Percentiles rank a stretch among this genome's conserved stretches.
Evolutionary conservation across 1,140 invertebrate species (phyloP).

Genomic region (Formica selysi): DNA sequence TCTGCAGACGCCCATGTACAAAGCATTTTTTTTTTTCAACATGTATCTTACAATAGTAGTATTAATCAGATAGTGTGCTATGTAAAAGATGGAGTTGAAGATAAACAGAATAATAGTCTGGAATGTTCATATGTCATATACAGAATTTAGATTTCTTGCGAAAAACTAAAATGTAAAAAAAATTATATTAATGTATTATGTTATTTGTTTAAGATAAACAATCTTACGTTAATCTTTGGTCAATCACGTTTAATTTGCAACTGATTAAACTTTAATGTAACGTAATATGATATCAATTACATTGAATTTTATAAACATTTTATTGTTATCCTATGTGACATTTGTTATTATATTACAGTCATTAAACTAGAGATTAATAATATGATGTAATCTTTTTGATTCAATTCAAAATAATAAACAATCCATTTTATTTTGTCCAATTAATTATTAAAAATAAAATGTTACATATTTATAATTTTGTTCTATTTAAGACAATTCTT

Average conservation of each 20-base stretch:
- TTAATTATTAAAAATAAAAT: too few species aligned
- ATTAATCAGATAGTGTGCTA: neutral
- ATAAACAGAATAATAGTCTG: neutral
- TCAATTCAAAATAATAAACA: too few species aligned
- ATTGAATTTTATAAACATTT: too few species aligned
- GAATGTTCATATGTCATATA: neutral
- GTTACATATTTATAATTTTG: too few species aligned
- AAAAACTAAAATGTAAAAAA: neutral
- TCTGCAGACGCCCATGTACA: too few species aligned
- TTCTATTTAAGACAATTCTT: neutral
- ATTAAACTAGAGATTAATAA: too few species aligned
- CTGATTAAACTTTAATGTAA: neutral
- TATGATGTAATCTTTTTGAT: too few species aligned
- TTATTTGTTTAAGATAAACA: conserved; percentile 4
- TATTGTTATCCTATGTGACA: too few species aligned
- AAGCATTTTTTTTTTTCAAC: neutral
- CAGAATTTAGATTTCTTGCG: neutral
- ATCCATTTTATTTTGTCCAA: too few species aligned
- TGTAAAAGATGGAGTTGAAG: neutral
- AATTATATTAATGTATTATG: neutral
- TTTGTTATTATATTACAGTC: too few species aligned
- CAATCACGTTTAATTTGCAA: neutral
- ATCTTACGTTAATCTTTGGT: neutral
- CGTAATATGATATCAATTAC: too few species aligned
- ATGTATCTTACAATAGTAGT: neutral